Conservation (phyloP, 2,888 invertebrate genomes). For the Sicus ferrugineus region DNA sequence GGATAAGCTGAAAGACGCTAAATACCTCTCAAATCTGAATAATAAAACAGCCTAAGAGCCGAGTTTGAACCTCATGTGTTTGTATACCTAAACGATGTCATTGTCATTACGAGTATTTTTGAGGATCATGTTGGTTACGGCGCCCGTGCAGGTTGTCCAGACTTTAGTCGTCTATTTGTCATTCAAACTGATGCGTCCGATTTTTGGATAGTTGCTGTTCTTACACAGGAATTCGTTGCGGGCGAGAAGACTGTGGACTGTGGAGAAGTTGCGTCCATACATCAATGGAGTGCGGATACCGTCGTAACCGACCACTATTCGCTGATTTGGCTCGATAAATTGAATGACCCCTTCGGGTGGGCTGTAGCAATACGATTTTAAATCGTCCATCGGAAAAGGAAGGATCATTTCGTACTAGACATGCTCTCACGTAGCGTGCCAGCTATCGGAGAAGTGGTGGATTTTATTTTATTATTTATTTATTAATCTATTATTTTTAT, state of each 20-base stretch:
- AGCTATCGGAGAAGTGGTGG: no score
- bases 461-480: no score
- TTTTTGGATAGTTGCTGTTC: constrained; percentile 29
- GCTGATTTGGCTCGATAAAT: neutral
- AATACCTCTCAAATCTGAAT: no score
- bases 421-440: no score
- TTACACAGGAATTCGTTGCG: constrained; percentile 21
- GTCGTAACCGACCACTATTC: neutral
- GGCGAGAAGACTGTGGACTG: constrained; percentile 26
- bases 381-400: neutral
- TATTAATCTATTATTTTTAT: no score
- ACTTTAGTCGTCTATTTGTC: neutral
- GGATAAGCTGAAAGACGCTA: no score
- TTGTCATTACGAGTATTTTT: neutral
- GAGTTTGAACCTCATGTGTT: neutral
- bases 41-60: neutral
- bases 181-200: constrained; percentile 37
- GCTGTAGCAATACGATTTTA: neutral
- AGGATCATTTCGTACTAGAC: no score
- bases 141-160: constrained; percentile 6
- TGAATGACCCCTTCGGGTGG: neutral
- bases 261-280: neutral
- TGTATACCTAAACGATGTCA: neutral
- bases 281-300: neutral
- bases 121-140: constrained; percentile 4